Conservation (phyloP, 2,797 vertebrate genomes). For the Nyctalus aviator region DNA sequence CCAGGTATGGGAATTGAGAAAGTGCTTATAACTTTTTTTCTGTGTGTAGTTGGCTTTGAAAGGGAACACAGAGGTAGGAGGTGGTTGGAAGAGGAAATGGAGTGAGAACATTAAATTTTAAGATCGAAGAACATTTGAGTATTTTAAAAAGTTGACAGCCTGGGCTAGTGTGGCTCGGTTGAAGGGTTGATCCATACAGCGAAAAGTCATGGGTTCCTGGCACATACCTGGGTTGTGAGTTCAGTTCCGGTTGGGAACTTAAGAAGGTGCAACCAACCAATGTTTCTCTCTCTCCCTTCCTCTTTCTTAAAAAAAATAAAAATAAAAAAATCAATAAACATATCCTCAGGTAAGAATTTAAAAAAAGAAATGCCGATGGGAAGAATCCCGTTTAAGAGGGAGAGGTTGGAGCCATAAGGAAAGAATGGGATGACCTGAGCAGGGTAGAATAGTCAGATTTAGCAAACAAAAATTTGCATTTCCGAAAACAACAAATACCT, state of each 20-base stretch:
- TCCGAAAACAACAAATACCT: background rate
- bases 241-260: background rate
- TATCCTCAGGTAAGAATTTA: background rate
- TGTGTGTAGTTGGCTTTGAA: constrained; percentile 31
- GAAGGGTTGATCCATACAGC: background rate
- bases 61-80: background rate
- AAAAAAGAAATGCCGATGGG: background rate
- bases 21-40: background rate
- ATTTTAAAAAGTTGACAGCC: background rate
- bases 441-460: background rate
- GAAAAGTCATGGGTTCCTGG: background rate
- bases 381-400: background rate
- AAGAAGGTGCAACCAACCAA: background rate
- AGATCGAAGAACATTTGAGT: background rate
- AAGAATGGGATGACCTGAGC: background rate
- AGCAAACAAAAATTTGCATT: background rate
- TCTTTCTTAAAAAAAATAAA: background rate
- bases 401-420: background rate
- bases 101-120: background rate
- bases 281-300: background rate
- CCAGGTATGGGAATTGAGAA: background rate
- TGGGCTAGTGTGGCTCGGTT: background rate
- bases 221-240: background rate
- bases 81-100: background rate
- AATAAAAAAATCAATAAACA: background rate